Base-by-base conservation (phyloP, 2,797 vertebrate species). In the Phrynocephalus vlangalii region DNA sequence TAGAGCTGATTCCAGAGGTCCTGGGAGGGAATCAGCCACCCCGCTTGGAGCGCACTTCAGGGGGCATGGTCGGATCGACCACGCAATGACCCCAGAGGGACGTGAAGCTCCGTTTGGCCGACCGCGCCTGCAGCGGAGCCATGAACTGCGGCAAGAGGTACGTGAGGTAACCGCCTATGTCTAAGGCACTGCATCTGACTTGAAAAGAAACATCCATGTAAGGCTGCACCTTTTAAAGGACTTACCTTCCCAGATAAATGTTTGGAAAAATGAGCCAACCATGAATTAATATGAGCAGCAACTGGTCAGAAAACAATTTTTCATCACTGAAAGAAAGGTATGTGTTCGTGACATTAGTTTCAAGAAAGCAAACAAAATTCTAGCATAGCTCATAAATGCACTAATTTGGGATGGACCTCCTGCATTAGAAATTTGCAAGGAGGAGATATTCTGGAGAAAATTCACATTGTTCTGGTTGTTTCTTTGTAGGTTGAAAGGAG, bases 151-250 rank as follows among this genome's bases (percentile, higher is more conserved):
- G 33, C 33, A 33, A 33, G 33, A 33, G 33, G 33, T 33, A 33
- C 33, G 2, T 33, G 33, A 33, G 2, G 33, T 33, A 33, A 33
- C 33, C 33, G 33, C 33, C 33, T 33, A 38, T 89, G 89, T 86
- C 88, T 87, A 90, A 94, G 91, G 60, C 20, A 33, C 87, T 86
- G 87, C 72, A 88, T 89, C 90, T 89, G 80, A 90, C 0, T 92
- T 92, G 87, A 91, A 91, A 91, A 91, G 86, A 89, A 67, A 86
- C 82, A 52, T 72, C 80, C 70, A 83, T 13, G 84, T 28, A 15
- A 71, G 60, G 20, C 50, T 88, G 93, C 44, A 90, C 79, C 83
- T 91, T 94, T 94, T 91, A 83, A 94, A 91, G 86, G 91, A 38
- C 26, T 68, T 91, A 50, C 20, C 24, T 88, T 94, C 87, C 89